Evolutionary conservation across 2,113 vertebrate species (phyloP), one percentile per base, ranked within the genome.

Genomic region (Melozone crissalis): DNA sequence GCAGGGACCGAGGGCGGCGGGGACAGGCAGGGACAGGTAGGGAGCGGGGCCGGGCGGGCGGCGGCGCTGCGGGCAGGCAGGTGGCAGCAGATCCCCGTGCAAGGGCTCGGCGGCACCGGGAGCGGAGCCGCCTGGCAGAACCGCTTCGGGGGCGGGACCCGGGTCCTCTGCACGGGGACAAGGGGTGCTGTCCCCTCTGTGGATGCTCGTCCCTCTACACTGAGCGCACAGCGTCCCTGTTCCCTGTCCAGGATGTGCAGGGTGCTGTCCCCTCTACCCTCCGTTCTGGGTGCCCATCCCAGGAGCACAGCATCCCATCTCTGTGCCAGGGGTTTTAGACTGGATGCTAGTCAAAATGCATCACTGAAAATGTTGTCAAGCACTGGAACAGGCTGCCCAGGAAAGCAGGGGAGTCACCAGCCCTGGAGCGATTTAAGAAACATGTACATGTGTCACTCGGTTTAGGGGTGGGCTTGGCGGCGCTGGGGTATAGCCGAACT

Each of bases 1-100:
- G 30, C 46, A 6, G n/a, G 55, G 41, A 43, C 41, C 23, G 47
- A 49, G 47, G 47, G 47, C 13, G 49, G 24, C 49, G 4, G 15
- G 41, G 41, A 41, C 41, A 41, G 41, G 15, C 41, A 41, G 52
- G 30, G 18, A 43, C 59, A 11, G 20, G 21, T 51, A 5, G 55
- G 31, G 55, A 57, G 31, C 55, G 55, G 26, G 24, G 7, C 37
- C 46, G 61, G 37, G 12, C 51, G 22, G 85, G 49, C 59, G 67
- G 68, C 31, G 12, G 37, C 15, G 69, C 69, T 68, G 78, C 62
- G 71, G 71, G 30, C 87, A 78, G 88, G 84, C 68, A 97, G 97
- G 85, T 79, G 97, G 82, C 94, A 97, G 96, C 55, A 98, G 63
- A 97, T 30, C 72, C 46, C 61, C 10, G 59, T 1, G 77, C 63